Evolutionary conservation across 64 coral and sea anemone species (phyloP), one percentile per base, ranked within the genome.

Genomic region (Actinia equina): DNA sequence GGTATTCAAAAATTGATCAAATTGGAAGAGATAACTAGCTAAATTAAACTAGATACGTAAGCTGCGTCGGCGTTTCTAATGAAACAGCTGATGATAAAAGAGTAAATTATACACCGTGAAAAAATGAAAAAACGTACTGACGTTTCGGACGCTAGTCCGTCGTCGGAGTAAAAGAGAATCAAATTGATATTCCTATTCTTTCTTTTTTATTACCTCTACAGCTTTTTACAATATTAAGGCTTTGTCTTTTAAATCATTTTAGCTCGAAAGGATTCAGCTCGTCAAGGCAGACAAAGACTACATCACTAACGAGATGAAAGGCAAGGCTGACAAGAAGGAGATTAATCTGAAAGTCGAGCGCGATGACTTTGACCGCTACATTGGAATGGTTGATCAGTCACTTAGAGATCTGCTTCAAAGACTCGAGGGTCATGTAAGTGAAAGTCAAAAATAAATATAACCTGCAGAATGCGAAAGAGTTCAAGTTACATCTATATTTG

Each of bases 311-410:
- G 60, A 89, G n/a, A 91, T 98, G 77, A 88, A 98, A 30, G 44
- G 91, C 52, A 98, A 98, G 59, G 90, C 95, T 18, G 95, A 98
- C 77, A 94, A 94, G 77, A 88, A 82, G 27, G 95, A 98, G 3
- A 49, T 98, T 18, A 89, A 91, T 19, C 46, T 44, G 15, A 98
- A 94, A 77, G 87, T 98, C 86, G 89, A 91, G 26, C 89, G 95
- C 51, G 89, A 98, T 41, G 95, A 98, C 43, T 98, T 98, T 83
- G 95, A 98, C 53, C 95, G 93, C 6, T 98, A 82, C 71, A 94
- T 98, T 83, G 89, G 92, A 26, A 79, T 98, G 46, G 86, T 98
- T 0, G 95, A 98, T 44, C 95, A 98, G 46, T 98, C 95, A 43
- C 93, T 98, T 27, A 85, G 95, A 43, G 95, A 98, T 53, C 51